Conservation (phyloP, 64 coral and sea anemone genomes). For the Pachyseris speciosa region DNA sequence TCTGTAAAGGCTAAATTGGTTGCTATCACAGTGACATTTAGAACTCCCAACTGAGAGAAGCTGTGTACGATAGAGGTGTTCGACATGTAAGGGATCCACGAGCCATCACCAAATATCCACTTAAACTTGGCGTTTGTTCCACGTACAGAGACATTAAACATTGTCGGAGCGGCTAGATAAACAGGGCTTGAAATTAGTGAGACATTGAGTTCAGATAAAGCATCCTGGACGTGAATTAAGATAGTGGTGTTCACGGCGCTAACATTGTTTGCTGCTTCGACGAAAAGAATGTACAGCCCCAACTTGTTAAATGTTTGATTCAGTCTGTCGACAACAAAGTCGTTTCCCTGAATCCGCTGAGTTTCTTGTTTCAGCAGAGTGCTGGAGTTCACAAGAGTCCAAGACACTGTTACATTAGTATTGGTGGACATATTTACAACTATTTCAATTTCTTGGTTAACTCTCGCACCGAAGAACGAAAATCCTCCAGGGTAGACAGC, state of each 20-base stretch:
- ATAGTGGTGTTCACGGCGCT: conserved; percentile 62
- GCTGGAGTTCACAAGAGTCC: conserved; percentile 38
- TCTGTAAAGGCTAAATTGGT: conserved; percentile 64
- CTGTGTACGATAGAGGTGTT: conserved; percentile 24
- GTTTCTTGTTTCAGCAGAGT: conserved; percentile 47
- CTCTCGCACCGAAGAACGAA: conserved; percentile 46
- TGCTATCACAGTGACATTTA: conserved; percentile 78
- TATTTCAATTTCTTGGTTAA: conserved; percentile 39
- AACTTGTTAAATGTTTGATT: conserved; percentile 14
- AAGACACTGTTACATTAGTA: conserved; percentile 60
- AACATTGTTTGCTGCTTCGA: conserved; percentile 73
- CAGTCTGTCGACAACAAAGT: not conserved
- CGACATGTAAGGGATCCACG: conserved; percentile 13
- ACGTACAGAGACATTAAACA: conserved; percentile 31
- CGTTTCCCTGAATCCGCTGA: not conserved
- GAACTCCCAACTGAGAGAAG: conserved; percentile 31
- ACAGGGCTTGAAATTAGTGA: not conserved
- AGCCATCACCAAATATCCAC: conserved; percentile 73
- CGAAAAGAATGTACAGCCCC: conserved; percentile 40
- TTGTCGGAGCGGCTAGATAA: conserved; percentile 51
- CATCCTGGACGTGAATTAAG: conserved; percentile 29
- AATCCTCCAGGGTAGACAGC: conserved; percentile 59
- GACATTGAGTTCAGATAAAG: conserved; percentile 56
- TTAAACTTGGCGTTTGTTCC: conserved; percentile 55
- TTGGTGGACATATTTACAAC: conserved; percentile 51